These are phyloP conservation scores for Paracentrotus lividus DNA, from an alignment of 53 echinoderm and acorn worm genomes.

Conservation along the genomic window DNA sequence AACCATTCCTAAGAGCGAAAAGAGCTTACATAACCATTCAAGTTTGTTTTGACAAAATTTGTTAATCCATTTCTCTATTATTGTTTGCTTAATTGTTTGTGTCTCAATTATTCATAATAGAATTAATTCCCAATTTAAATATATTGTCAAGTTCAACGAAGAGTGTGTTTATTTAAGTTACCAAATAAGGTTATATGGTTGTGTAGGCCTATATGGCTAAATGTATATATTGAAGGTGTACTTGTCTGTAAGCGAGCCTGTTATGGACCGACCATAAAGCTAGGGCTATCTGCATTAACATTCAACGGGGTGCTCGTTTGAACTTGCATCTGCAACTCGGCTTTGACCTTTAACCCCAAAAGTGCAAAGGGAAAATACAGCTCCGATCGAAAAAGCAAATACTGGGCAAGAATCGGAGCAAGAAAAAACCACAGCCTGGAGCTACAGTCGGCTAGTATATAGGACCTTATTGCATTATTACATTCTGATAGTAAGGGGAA, in stretches of 20 bases:
- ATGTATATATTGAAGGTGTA: background rate
- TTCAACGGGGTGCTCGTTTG: conserved; percentile 25
- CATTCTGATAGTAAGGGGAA: conserved; percentile 25
- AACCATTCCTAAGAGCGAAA: too few relatives aligned
- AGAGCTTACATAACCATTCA: too few relatives aligned
- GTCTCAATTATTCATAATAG: too few relatives aligned
- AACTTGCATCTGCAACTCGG: conserved; percentile 56
- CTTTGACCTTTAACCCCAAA: conserved; percentile 49
- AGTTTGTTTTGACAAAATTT: too few relatives aligned
- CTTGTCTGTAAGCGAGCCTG: background rate
- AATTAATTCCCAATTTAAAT: too few relatives aligned
- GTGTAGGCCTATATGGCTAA: too few relatives aligned
- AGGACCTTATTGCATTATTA: conserved; percentile 1
- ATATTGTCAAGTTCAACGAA: too few relatives aligned
- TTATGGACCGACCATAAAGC: background rate
- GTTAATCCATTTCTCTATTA: too few relatives aligned
- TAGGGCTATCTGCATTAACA: conserved; percentile 23
- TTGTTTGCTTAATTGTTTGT: too few relatives aligned
- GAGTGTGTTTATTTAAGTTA: too few relatives aligned
- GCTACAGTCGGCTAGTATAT: background rate
- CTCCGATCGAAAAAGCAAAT: conserved; percentile 37
- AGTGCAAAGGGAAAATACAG: conserved; percentile 56
- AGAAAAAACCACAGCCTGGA: background rate
- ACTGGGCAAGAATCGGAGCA: background rate
- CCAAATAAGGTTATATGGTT: too few relatives aligned